A percentile compares a stretch with the other conserved stretches of the same genome.
Conservation (phyloP, 1,140 invertebrate genomes). For the Drosophila busckii region DNA sequence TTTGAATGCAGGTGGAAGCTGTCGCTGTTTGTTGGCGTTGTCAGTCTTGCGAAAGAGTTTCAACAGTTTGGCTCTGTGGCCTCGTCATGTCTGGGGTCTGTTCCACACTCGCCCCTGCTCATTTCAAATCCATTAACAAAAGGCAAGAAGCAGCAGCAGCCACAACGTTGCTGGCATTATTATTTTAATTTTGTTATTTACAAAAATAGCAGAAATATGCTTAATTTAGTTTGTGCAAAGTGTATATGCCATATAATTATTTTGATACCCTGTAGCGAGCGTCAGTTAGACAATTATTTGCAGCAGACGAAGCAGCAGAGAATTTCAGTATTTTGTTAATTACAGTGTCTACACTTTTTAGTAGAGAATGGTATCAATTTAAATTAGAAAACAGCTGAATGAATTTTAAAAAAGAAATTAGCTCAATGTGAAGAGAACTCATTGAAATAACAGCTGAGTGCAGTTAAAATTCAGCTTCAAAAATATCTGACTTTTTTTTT, state of each 20-base stretch:
- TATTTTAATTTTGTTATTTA: slow-evolving; percentile 49
- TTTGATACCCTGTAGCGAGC: too few species aligned
- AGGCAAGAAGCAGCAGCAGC: slow-evolving; percentile 52
- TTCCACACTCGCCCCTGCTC: slow-evolving; percentile 10
- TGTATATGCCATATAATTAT: slow-evolving; percentile 71
- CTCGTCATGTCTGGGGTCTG: slow-evolving; percentile 20
- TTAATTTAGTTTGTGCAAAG: slow-evolving; percentile 60
- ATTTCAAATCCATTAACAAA: slow-evolving; percentile 76
- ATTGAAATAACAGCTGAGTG: too few species aligned
- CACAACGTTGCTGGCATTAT: slow-evolving; percentile 26
- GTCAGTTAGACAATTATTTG: too few species aligned
- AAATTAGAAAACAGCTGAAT: too few species aligned
- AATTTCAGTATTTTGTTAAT: too few species aligned
- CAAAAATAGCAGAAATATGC: slow-evolving; percentile 75
- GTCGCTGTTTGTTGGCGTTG: slow-evolving; percentile 52
- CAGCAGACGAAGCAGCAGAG: too few species aligned
- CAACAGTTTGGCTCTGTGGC: slow-evolving; percentile 31
- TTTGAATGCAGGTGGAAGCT: slow-evolving; percentile 61
- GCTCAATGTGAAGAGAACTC: too few species aligned
- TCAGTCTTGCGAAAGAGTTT: slow-evolving; percentile 64
- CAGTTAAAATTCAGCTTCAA: too few species aligned
- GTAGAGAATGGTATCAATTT: too few species aligned
- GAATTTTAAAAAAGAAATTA: too few species aligned
- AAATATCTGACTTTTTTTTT: too few species aligned
- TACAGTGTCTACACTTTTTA: too few species aligned